phyloP scores from a whole-genome alignment of 2,797 vertebrate species.

The Coranthus polyacanthus region DNA sequence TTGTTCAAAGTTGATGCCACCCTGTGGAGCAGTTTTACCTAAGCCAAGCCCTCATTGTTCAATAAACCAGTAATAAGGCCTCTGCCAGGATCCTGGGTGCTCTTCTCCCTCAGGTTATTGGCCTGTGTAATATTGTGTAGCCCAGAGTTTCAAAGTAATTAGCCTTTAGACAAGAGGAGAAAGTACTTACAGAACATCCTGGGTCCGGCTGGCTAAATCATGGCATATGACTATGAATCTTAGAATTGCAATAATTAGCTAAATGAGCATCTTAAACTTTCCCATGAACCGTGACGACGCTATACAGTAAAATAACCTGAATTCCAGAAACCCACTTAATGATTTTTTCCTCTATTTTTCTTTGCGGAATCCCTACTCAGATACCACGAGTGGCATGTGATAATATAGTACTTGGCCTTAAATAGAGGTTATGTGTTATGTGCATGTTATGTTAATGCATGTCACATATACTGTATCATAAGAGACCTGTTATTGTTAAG shows the following conservation, averaged over 20 bases:
- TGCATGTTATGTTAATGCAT: slow-evolving; percentile 41
- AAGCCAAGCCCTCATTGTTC: slow-evolving; percentile 23
- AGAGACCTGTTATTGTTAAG: slow-evolving; percentile 17
- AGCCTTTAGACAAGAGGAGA: slow-evolving; percentile 31
- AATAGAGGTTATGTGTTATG: slow-evolving; percentile 19
- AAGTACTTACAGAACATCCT: slow-evolving; percentile 8
- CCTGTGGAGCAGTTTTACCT: slow-evolving; percentile 46
- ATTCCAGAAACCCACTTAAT: not conserved
- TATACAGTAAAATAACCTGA: not conserved
- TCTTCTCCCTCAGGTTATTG: slow-evolving; percentile 42
- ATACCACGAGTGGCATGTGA: not conserved
- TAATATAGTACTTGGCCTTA: slow-evolving; percentile 7
- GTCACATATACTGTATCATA: slow-evolving; percentile 9
- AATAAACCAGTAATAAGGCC: slow-evolving; percentile 41
- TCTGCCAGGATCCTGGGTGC: slow-evolving; percentile 5
- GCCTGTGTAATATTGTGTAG: slow-evolving; percentile 37
- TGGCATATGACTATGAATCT: slow-evolving; percentile 12
- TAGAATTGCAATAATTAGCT: slow-evolving; percentile 18
- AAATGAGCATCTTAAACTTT: not conserved
- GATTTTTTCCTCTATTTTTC: not conserved
- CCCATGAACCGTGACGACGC: slow-evolving; percentile 11
- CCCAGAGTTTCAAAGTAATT: slow-evolving; percentile 59
- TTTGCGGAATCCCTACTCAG: slow-evolving; percentile 10
- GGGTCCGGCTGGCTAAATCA: slow-evolving; percentile 22
- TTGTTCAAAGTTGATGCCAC: slow-evolving; percentile 48